phyloP scores from a whole-genome alignment of 1,140 invertebrate species.

The Probaryconus sp. region DNA sequence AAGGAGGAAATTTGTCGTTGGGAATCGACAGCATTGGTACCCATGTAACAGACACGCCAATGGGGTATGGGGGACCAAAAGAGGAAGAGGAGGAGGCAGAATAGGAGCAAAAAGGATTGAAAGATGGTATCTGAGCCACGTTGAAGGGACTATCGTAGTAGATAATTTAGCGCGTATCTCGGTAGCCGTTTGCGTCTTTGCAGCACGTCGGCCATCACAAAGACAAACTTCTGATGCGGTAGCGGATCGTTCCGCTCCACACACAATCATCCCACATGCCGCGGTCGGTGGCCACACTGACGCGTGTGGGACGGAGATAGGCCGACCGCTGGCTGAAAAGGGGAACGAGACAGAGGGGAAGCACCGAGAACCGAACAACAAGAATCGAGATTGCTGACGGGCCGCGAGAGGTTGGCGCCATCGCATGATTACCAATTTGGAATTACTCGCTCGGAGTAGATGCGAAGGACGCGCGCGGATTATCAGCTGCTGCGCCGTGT shows the following conservation, averaged over 20 bases:
- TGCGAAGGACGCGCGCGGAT: slow-evolving; percentile 69
- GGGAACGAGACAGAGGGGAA: slow-evolving; percentile 37
- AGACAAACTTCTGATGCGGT: slow-evolving; percentile 75
- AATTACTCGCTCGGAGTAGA: slow-evolving; percentile 73
- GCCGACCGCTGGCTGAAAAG: slow-evolving; percentile 15
- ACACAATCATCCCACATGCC: slow-evolving; percentile 73
- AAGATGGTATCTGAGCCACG: slow-evolving; percentile 62
- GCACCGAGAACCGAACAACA: slow-evolving; percentile 68
- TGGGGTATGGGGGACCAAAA: slow-evolving; percentile 31
- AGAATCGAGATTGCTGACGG: slow-evolving; percentile 77
- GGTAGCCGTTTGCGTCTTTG: slow-evolving; percentile 72
- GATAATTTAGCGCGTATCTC: slow-evolving; percentile 78
- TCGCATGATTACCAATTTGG: slow-evolving; percentile 79
- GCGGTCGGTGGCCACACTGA: slow-evolving; percentile 58
- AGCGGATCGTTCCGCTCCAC: slow-evolving; percentile 70
- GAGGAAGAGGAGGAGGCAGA: slow-evolving; percentile 41
- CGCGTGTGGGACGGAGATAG: slow-evolving; percentile 45
- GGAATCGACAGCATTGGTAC: slow-evolving; percentile 44
- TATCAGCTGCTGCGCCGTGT: slow-evolving; percentile 64
- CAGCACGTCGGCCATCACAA: slow-evolving; percentile 75
- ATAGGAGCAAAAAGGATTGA: slow-evolving; percentile 57
- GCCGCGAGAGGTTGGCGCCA: slow-evolving; percentile 77
- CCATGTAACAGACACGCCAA: slow-evolving; percentile 38
- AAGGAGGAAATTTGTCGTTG: slow-evolving; percentile 47
- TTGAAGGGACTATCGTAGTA: slow-evolving; percentile 72